Evolutionary conservation across 2,113 vertebrate genomes (phyloP), one percentile per base, ranked within the genome.

Genomic region (Phrynocephalus versicolor): DNA sequence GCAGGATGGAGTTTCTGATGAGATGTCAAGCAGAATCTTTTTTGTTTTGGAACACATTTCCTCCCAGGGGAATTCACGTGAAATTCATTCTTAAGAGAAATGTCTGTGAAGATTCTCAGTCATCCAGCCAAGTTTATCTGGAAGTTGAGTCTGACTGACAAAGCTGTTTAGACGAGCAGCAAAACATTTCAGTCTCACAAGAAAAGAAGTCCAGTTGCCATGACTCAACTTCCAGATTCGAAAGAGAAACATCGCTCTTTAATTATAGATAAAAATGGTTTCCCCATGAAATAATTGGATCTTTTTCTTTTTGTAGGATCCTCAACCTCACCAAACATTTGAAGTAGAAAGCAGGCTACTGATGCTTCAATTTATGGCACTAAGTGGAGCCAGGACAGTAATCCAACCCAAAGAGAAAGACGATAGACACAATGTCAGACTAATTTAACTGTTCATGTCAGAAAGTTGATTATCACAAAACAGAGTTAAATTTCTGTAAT

Each of bases 311-410:
- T 55, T 55, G 2, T 6, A 30, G 15, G 51, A n/a, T 30, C 64
- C 35, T 10, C 25, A 41, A 7, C 8, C 27, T 10, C 9, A 37
- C n/a, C 2, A 58, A 55, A 10, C 57, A 78, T 7, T 45, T 55
- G n/a, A 75, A 75, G 80, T 18, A 81, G 69, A 83, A 65, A 76
- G 71, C 89, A 91, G 89, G 91, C n/a, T 84, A 88, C 16, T 86
- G 86, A 89, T 82, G 9, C 9, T 77, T 69, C 75, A 83, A 90
- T 79, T 82, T 83, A 75, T 86, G 86, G 90, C 82, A 93, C 85
- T 86, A 45, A 64, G 8, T 45, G 19, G 57, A 39, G 39, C n/a
- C 13, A 82, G 86, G 27, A 27, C 64, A 90, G 16, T 27, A 84
- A 88, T 89, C 88, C 84, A 77, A 77, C 65, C 69, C 37, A 25